Conservation (phyloP, 2,113 vertebrate genomes). For the Drymodes brunneopygia region DNA sequence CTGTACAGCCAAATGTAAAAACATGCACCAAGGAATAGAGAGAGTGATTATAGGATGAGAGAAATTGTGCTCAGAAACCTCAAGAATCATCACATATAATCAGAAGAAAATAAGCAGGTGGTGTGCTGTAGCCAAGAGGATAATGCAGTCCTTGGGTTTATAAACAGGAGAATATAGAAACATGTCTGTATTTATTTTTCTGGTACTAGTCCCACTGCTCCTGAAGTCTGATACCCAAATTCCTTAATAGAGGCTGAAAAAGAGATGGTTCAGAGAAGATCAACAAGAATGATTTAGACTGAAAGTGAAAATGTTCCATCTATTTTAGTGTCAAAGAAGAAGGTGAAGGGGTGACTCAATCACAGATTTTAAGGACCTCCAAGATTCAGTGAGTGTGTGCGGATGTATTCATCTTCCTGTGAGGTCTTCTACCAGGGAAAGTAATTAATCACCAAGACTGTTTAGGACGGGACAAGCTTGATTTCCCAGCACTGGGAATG, state of each 20-base stretch:
- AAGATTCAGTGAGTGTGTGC: background rate
- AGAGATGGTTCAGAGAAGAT: background rate
- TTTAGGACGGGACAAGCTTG: background rate
- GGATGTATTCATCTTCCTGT: background rate
- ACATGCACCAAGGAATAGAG: background rate
- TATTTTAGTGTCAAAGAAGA: background rate
- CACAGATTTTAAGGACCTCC: background rate
- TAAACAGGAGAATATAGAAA: background rate
- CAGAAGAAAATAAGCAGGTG: slow-evolving; percentile 1
- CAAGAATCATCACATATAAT: background rate
- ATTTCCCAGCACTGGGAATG: background rate
- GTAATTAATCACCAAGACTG: background rate
- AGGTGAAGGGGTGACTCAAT: background rate
- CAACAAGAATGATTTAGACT: background rate
- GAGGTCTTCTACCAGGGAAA: background rate
- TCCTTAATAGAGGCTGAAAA: background rate
- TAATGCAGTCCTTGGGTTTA: background rate
- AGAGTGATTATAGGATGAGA: background rate
- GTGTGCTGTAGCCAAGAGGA: background rate
- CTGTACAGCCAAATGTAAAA: background rate
- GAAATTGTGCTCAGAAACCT: background rate
- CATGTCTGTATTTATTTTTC: background rate
- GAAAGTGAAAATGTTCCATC: background rate
- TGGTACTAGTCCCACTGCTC: background rate
- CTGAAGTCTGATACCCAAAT: background rate